Evolutionary conservation across 2,797 vertebrate species (phyloP), one percentile per base, ranked within the genome.

Genomic region (Pseudomugil tenellus): DNA sequence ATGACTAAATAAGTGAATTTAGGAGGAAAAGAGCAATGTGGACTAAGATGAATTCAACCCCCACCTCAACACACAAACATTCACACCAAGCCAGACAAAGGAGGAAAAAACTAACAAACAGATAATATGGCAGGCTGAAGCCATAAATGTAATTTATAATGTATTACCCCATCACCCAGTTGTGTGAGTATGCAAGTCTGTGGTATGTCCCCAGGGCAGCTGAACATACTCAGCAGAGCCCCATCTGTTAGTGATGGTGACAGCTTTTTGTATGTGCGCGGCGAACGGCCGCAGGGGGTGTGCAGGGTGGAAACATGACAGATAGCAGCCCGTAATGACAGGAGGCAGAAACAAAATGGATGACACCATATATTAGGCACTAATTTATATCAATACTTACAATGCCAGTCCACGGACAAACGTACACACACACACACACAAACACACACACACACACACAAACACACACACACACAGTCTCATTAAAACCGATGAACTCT

Each of bases 191-290:
- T 76, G 75, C 6, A 67, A 53, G 77, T 72, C 57, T 69, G 58
- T 35, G 66, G 35, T 79, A 54, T 66, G 48, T 72, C 76, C 72
- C 58, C 43, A 17, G 64, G 77, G 77, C 56, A 37, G 43, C 16
- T 64, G 68, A 80, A 69, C 72, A 75, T 70, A 78, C 56, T 59
- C 71, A 71, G 81, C 43, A 66, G 70, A 66, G 60, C 67, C 85
- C 78, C 89, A 92, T 94, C 90, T 90, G 88, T 92, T 85, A 84
- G 71, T 51, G 56, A 19, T 74, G 77, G 54, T 90, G 90, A 89
- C 83, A 85, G 81, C 71, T 79, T 68, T 74, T 62, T 78, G 74
- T 63, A 49, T 76, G 63, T 54, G 35, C 26, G 48, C 74, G n/a
- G 61, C 39, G 59, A 72, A 6, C 57, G 43, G 49, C 64, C 21